phyloP scores from a whole-genome alignment of 2,113 vertebrate species.

The Sylvietta virens region DNA sequence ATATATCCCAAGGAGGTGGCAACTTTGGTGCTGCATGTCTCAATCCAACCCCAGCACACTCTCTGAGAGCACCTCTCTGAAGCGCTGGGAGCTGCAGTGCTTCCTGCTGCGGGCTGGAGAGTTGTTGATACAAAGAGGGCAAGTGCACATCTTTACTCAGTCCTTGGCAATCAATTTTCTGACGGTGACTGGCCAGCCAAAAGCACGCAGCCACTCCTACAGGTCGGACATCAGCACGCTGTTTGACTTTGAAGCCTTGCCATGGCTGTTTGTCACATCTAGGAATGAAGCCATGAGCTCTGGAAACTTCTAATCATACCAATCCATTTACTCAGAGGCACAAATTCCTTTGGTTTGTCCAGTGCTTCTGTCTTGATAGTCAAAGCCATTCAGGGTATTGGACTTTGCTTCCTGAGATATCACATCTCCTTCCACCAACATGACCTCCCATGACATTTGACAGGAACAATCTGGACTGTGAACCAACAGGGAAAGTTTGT shows the following conservation, averaged over 20 bases:
- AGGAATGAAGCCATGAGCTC: neutral
- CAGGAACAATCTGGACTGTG: neutral
- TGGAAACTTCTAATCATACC: neutral
- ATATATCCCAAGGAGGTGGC: neutral
- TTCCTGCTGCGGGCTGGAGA: neutral
- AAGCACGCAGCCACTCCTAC: neutral
- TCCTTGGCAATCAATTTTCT: neutral
- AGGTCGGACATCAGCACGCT: rapidly evolving
- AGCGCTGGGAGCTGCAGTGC: rapidly evolving
- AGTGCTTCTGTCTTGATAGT: neutral
- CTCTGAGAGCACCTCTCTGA: neutral
- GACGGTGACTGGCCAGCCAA: neutral
- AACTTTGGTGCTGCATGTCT: neutral
- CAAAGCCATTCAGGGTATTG: constrained; percentile 11
- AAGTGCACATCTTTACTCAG: neutral
- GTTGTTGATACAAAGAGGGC: neutral
- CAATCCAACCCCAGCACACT: neutral
- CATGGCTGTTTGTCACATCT: neutral
- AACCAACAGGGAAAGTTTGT: neutral
- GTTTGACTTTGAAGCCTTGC: neutral
- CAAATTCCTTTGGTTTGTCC: neutral
- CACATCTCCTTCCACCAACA: constrained; percentile 41
- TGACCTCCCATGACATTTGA: constrained; percentile 32
- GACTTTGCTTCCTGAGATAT: constrained; percentile 44
- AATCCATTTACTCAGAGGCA: neutral